These are phyloP conservation scores for Girardinus metallicus DNA, from an alignment of 2,797 vertebrate species.

Conservation along the genomic window DNA sequence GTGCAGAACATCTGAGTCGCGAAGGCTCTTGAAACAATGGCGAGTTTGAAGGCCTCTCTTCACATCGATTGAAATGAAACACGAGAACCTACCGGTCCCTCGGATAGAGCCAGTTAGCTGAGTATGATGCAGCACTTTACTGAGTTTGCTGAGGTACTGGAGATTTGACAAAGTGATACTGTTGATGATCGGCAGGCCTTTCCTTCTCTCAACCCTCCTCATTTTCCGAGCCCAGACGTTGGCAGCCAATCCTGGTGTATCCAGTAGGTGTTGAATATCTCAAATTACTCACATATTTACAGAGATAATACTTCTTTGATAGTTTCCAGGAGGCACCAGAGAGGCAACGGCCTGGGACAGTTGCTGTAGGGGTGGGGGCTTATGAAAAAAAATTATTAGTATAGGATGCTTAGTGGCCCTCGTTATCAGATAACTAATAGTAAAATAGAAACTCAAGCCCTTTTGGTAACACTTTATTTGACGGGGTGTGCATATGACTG, in stretches of 20 bases:
- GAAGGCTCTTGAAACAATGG: neutral
- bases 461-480: neutral
- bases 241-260: slow-evolving; percentile 53
- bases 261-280: slow-evolving; percentile 76
- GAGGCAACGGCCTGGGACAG: slow-evolving; percentile 36
- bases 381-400: slow-evolving; percentile 21
- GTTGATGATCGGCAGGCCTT: slow-evolving; percentile 41
- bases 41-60: slow-evolving; percentile 9
- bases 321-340: slow-evolving; percentile 31
- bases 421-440: slow-evolving; percentile 76
- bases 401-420: slow-evolving; percentile 59
- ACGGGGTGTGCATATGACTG: no score
- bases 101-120: neutral
- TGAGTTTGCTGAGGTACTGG: slow-evolving; percentile 49
- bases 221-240: slow-evolving; percentile 21
- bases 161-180: slow-evolving; percentile 69
- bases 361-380: slow-evolving; percentile 40
- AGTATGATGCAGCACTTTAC: slow-evolving; percentile 40
- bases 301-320: slow-evolving; percentile 73
- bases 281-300: slow-evolving; percentile 76
- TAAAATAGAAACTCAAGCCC: slow-evolving; percentile 31
- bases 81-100: neutral
- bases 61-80: slow-evolving; percentile 8
- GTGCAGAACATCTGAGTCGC: neutral
- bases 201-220: slow-evolving; percentile 40